Evolutionary conservation across 2,888 invertebrate species (phyloP).

Genomic region (Agrypnus murinus): DNA sequence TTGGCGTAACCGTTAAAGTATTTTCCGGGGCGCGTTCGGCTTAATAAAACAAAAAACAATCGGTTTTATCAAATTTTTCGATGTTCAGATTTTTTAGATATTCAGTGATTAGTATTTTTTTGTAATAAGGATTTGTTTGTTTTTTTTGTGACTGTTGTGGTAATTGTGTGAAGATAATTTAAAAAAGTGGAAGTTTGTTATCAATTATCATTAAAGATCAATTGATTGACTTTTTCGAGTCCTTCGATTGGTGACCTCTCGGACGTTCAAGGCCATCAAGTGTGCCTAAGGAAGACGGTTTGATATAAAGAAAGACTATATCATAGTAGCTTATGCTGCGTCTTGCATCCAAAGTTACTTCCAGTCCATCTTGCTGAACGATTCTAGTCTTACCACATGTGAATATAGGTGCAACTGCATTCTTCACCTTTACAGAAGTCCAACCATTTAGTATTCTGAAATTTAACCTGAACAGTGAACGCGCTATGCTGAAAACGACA

Average conservation of each 20-base stretch:
- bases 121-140: no score
- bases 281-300: constrained; percentile 45
- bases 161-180: no score
- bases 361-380: constrained; percentile 44
- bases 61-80: no score
- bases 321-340: constrained; percentile 30
- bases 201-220: no score
- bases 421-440: constrained; percentile 54
- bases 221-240: not conserved
- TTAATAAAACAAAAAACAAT: no score
- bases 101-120: no score
- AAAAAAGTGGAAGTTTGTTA: no score
- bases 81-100: no score
- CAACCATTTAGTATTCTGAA: constrained; percentile 36
- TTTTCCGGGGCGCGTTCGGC: constrained; percentile 43
- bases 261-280: constrained; percentile 45
- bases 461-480: not conserved
- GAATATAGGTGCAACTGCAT: constrained; percentile 58
- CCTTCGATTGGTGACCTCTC: constrained; percentile 46
- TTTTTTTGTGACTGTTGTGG: no score
- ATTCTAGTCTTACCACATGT: constrained; percentile 55
- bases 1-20: constrained; percentile 40
- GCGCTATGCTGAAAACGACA: constrained; percentile 34
- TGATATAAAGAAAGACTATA: constrained; percentile 40
- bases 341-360: constrained; percentile 42